phyloP scores from a whole-genome alignment of 2,888 invertebrate species.

The Octonoba sinensis region DNA sequence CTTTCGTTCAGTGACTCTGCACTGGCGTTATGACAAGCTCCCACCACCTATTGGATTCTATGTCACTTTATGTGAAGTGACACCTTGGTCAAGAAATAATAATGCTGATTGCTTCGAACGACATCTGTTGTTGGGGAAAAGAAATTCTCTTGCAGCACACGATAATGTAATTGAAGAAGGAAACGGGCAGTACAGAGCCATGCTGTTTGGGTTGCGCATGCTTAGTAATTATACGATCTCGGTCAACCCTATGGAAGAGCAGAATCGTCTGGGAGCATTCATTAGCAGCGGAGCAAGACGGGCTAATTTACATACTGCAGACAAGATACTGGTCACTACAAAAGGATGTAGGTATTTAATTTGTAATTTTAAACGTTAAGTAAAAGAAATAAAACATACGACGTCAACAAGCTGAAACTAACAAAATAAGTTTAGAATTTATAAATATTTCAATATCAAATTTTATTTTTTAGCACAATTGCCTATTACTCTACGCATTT shows the following conservation, averaged over 20 bases:
- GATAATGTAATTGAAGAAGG: slow-evolving; percentile 24
- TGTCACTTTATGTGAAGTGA: slow-evolving; percentile 52
- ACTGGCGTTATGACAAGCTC: slow-evolving; percentile 33
- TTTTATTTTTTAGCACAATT: too few species aligned
- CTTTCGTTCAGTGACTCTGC: slow-evolving; percentile 52
- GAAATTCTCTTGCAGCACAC: slow-evolving; percentile 21
- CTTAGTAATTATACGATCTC: slow-evolving; percentile 54
- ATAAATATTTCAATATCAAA: too few species aligned
- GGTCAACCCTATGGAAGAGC: slow-evolving; percentile 44
- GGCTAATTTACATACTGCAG: slow-evolving; percentile 13
- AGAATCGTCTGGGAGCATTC: neutral
- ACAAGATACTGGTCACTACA: slow-evolving; percentile 31
- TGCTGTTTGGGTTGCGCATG: slow-evolving; percentile 54
- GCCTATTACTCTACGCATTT: too few species aligned
- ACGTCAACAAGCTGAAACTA: too few species aligned
- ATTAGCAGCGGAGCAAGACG: neutral
- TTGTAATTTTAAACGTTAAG: too few species aligned
- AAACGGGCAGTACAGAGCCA: slow-evolving; percentile 23
- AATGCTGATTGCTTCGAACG: slow-evolving; percentile 47
- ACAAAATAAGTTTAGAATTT: too few species aligned
- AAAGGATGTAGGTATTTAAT: slow-evolving; percentile 55
- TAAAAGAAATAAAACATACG: too few species aligned
- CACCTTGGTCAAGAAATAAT: slow-evolving; percentile 11
- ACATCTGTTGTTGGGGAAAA: slow-evolving; percentile 38
- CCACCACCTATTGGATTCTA: slow-evolving; percentile 41